Evolutionary conservation across 2,797 vertebrate genomes (phyloP).

Genomic region (Syndactyla subalaris): DNA sequence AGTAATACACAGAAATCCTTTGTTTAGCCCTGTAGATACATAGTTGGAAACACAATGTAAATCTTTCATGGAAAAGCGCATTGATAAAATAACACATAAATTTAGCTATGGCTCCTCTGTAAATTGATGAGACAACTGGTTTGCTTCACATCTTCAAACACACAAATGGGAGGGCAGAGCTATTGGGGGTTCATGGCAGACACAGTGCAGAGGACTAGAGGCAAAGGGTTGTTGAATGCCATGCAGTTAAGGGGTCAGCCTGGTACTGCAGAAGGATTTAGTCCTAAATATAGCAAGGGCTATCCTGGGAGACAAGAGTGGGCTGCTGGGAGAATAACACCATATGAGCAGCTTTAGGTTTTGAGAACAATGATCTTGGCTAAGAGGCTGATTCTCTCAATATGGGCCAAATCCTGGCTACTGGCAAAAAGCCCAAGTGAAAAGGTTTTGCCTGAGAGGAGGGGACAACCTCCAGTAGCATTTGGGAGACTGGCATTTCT

Average conservation of each 20-base stretch:
- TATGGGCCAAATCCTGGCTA: constrained; percentile 55
- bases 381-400: constrained; percentile 62
- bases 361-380: constrained; percentile 42
- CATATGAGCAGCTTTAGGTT: constrained; percentile 65
- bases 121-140: constrained; percentile 47
- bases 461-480: neutral
- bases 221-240: neutral
- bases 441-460: constrained; percentile 34
- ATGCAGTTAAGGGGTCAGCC: constrained; percentile 10
- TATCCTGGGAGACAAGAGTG: constrained; percentile 54
- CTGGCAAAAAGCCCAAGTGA: constrained; percentile 56
- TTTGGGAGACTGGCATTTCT: neutral
- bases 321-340: constrained; percentile 19
- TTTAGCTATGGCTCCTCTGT: constrained; percentile 19
- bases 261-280: constrained; percentile 58
- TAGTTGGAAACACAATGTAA: constrained; percentile 49
- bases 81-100: constrained; percentile 53
- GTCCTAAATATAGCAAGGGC: constrained; percentile 62
- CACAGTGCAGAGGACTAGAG: neutral
- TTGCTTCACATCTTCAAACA: constrained; percentile 14
- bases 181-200: neutral
- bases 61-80: constrained; percentile 29
- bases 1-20: constrained; percentile 61
- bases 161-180: neutral
- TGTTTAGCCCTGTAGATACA: constrained; percentile 69